Evolutionary conservation across 2,113 vertebrate species (phyloP), one percentile per base, ranked within the genome.

Genomic region (Dicerorhinus sumatrensis): DNA sequence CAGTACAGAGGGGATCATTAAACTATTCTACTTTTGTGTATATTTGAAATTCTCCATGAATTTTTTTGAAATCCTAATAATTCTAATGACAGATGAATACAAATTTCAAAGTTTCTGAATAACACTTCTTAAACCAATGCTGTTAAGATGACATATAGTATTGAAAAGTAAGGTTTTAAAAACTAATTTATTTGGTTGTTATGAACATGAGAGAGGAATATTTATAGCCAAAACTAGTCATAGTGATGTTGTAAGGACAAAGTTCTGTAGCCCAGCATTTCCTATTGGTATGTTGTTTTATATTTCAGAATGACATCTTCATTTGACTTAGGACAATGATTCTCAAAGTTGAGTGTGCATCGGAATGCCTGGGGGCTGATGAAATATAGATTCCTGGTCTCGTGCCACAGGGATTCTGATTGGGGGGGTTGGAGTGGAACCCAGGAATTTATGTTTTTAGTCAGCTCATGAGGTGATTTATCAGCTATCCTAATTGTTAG

Each of bases 61-160:
- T 76, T 12, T 81, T 77, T 69, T 85, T 77, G 54, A 27, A 63
- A 87, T 56, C 62, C 42, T 86, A 11, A 3, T 82, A 36, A 14
- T 65, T 94, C 56, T 62, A 21, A 31, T 94, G 77, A 92, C 31
- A 90, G 42, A 10, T 29, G 14, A 89, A 82, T 93, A 79, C 39
- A 73, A 70, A 94, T 83, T 84, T 69, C 56, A 62, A 18, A 94
- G 75, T 91, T 83, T 75, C 51, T 93, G 67, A 96, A 21, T 89
- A 89, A 73, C 8, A 86, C 9, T 82, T 89, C 29, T 70, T 95
- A 80, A 92, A 58, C 62, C 31, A 62, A 60, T 79, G 65, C 51
- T 82, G 29, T 60, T 94, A 51, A 94, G 56, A 58, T 80, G 48
- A 11, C 18, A 72, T 10, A n/a, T 18, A 54, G 42, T 65, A 77